Percentiles rank a stretch among this genome's conserved stretches.
Evolutionary conservation across 1,140 invertebrate genomes (phyloP).

Genomic region (Mycetomoellerius zeteki): DNA sequence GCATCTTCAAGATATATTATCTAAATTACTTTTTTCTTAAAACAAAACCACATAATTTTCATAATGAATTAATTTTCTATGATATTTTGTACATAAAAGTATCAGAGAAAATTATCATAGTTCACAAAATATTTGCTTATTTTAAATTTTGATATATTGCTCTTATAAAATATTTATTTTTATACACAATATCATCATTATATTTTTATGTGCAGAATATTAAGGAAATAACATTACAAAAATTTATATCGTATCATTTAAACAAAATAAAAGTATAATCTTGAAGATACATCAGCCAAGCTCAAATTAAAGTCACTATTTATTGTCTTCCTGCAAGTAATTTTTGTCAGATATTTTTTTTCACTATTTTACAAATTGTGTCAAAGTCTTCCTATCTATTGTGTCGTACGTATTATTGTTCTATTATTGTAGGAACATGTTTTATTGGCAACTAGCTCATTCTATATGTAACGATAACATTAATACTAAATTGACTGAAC

Average conservation of each 20-base stretch:
- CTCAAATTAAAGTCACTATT: not conserved
- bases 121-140: not conserved
- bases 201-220: not conserved
- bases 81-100: not conserved
- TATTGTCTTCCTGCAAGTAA: not conserved
- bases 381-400: not conserved
- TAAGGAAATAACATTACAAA: not conserved
- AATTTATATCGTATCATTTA: not conserved
- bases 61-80: not conserved
- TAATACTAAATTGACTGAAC: conserved; percentile 38
- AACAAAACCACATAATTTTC: not conserved
- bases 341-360: not conserved
- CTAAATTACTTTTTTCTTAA: not conserved
- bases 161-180: not conserved
- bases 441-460: conserved; percentile 10
- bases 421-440: conserved; percentile 13
- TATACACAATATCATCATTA: not conserved
- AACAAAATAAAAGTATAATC: not conserved
- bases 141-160: too few relatives aligned
- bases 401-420: not conserved
- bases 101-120: not conserved
- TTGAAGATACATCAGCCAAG: not conserved
- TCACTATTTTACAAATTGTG: not conserved
- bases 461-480: conserved; percentile 5
- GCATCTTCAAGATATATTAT: not conserved